Evolutionary conservation across 2,888 invertebrate genomes (phyloP).

Genomic region (Sylvicola cinctus): DNA sequence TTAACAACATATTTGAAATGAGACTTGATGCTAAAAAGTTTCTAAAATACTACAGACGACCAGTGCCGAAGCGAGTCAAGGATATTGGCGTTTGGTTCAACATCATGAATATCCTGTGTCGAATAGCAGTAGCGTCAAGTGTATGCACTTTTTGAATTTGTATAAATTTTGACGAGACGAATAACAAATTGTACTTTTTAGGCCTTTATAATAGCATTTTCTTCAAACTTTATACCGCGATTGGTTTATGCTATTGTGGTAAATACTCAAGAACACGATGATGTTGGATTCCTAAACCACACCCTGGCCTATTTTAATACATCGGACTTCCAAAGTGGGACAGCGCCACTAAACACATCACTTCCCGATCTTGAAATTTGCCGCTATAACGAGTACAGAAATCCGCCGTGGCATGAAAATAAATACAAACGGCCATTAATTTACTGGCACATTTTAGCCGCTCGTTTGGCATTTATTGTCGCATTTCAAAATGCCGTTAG

Average conservation of each 20-base stretch:
- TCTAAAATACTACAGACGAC: conserved; percentile 47
- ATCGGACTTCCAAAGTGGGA: conserved; percentile 30
- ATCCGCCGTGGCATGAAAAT: conserved; percentile 28
- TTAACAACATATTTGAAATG: conserved; percentile 70
- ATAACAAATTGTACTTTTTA: no score
- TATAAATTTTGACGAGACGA: neutral
- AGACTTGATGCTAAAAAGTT: conserved; percentile 67
- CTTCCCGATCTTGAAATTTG: conserved; percentile 25
- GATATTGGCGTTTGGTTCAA: conserved; percentile 64
- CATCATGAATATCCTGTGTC: conserved; percentile 51
- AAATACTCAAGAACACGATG: conserved; percentile 25
- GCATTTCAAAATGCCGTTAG: conserved; percentile 60
- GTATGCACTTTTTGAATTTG: conserved; percentile 34
- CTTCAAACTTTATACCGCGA: conserved; percentile 63
- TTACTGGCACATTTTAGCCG: conserved; percentile 56
- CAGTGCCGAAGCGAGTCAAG: conserved; percentile 48
- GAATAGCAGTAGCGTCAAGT: conserved; percentile 56
- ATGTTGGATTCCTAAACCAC: conserved; percentile 45
- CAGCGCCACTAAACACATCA: conserved; percentile 16
- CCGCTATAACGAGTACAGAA: conserved; percentile 50
- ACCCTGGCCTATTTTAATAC: conserved; percentile 45
- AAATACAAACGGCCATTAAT: conserved; percentile 40
- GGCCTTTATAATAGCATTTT: conserved; percentile 68
- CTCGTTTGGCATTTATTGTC: conserved; percentile 52
- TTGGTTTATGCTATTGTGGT: conserved; percentile 38